Evolutionary conservation across 2,888 invertebrate species (phyloP).

Genomic region (Myathropa florea): DNA sequence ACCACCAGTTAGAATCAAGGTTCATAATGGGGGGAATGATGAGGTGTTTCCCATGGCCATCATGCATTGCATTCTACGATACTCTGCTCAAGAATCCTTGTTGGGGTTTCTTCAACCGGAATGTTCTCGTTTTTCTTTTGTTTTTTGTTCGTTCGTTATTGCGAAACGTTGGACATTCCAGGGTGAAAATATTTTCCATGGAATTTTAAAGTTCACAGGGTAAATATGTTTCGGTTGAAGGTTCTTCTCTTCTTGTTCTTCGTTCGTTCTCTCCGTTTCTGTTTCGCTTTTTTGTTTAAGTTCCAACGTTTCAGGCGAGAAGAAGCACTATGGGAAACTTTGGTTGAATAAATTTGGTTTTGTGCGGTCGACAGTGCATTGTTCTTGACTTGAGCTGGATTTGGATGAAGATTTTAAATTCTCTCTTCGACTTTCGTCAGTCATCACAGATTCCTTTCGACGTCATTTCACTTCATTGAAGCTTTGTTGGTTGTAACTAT

Average conservation of each 20-base stretch:
- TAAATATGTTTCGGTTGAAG: slow-evolving; percentile 50
- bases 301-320: neutral
- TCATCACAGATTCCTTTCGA: neutral
- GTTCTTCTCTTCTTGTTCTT: neutral
- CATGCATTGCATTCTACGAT: slow-evolving; percentile 45
- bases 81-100: slow-evolving; percentile 59
- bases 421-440: neutral
- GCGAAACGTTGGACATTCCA: slow-evolving; percentile 67
- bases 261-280: neutral
- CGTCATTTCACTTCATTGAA: neutral
- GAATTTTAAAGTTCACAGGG: slow-evolving; percentile 64
- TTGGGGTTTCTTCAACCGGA: slow-evolving; percentile 69
- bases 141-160: slow-evolving; percentile 30
- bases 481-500: neutral
- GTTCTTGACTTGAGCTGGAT: neutral
- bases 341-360: slow-evolving; percentile 21
- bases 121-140: slow-evolving; percentile 45
- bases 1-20: slow-evolving; percentile 62
- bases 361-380: slow-evolving; percentile 2
- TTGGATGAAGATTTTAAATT: neutral
- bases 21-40: slow-evolving; percentile 51
- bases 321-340: slow-evolving; percentile 41
- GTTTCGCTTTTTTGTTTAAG: neutral
- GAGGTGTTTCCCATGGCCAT: slow-evolving; percentile 65
- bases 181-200: slow-evolving; percentile 66